Evolutionary conservation across 2,888 invertebrate species (phyloP), one percentile per base, ranked within the genome.

Genomic region (Eutolmus rufibarbis): DNA sequence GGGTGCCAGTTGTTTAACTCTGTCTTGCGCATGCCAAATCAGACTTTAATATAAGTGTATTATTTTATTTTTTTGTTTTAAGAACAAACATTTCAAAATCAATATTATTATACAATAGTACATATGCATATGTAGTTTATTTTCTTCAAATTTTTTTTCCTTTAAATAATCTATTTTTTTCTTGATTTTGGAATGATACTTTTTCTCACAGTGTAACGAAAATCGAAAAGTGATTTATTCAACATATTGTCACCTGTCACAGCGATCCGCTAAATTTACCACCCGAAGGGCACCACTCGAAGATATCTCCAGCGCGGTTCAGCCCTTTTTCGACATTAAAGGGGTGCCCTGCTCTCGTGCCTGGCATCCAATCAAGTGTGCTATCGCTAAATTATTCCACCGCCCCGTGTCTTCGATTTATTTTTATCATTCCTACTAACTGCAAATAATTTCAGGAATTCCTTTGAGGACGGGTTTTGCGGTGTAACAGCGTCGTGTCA

Each of bases 261-360:
- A 3, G 40, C 9, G 76, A n/a, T 31, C n/a, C 28, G 76, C 40
- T 16, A 66, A 66, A 66, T 23, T 19, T 66, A 66, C 66, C 76
- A 16, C 34, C 40, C 34, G 34, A 76, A 37, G 51, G 79, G 86
- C 86, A 56, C 88, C 87, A 88, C 88, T 88, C 84, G 88, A 88
- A 88, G 88, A 88, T 86, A 84, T 88, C 88, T 74, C 88, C 88
- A 28, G 81, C 34, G 78, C 46, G 43, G 76, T 77, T 86, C 74
- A 88, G 88, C 88, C 88, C 88, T 88, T 88, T 88, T 79, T 23
- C 2, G 23, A 74, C 74, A 8, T 28, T 28, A 84, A 84, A 66
- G 84, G 84, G 66, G 57, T 28, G 8, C 84, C 16, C 37, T 40
- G 34, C 19, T 66, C 84, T 74, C 66, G 28, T 31, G 8, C 66